Evolutionary conservation across 2,113 vertebrate genomes (phyloP), one percentile per base, ranked within the genome.

Genomic region (Myiozetetes cayanensis): DNA sequence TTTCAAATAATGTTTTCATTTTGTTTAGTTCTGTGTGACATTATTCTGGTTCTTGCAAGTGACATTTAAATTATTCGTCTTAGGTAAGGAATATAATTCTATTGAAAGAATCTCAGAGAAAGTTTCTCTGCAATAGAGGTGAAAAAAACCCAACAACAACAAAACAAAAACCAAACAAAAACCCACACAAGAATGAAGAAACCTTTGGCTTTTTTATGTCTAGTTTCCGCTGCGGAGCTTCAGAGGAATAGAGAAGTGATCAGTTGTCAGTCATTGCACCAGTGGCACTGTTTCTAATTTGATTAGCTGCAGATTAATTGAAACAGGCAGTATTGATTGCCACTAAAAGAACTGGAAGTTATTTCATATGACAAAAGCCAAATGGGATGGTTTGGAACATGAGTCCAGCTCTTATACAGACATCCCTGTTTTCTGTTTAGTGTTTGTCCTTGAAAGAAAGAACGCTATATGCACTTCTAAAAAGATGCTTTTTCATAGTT

Each of bases 231-330:
- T 63, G 2, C 33, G 19, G 19, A 63, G 14, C 5, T 55, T 67
- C 39, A 80, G 27, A 83, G 12, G 31, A 62, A 66, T 35, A 47
- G 14, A 47, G 5, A 92, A 87, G 53, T 35, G 21, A 23, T 66
- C 49, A 55, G 31, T 25, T 89, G 66, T 85, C 82, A 59, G 39
- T 91, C 37, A 43, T 68, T 33, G 25, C 49, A 78, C 7, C 33
- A 74, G 46, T 80, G 28, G 22, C 35, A 58, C 41, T 61, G 27
- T 66, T 96, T 86, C 46, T 71, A 80, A 46, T 80, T 85, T 88
- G 75, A 67, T 92, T 88, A 74, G 17, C n/a, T 62, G 74, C 53
- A 63, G 18, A 67, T 59, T 95, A 94, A 91, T 93, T 90, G 78
- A 88, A 94, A 74, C 14, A 12, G 63, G 39, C 67, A 35, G 5